Conservation (phyloP, 2,797 vertebrate species). For the Clarias fuscus region DNA sequence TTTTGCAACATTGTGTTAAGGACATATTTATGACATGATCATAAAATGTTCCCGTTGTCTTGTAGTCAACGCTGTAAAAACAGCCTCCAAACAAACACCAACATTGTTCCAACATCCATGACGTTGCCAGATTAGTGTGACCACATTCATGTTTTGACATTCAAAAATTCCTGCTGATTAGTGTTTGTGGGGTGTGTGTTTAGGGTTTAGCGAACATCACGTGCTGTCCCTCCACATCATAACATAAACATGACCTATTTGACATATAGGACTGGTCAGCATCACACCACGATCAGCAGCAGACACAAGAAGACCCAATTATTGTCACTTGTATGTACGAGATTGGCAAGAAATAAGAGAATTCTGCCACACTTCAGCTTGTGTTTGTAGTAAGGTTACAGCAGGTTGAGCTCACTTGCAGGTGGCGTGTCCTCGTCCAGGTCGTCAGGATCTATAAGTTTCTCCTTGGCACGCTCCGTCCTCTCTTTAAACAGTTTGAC, state of each 20-base stretch:
- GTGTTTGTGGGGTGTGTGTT: too few relatives aligned
- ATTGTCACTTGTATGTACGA: not conserved
- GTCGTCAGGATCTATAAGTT: conserved; percentile 86
- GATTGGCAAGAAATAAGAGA: not conserved
- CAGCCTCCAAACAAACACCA: too few relatives aligned
- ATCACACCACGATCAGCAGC: not conserved
- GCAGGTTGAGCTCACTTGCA: conserved; percentile 76
- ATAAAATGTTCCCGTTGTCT: too few relatives aligned
- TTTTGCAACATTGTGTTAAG: too few relatives aligned
- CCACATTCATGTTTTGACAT: too few relatives aligned
- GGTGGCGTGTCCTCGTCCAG: conserved; percentile 86
- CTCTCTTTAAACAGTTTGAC: conserved; percentile 91
- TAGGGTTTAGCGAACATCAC: too few relatives aligned
- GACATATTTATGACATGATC: too few relatives aligned
- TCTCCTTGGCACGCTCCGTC: conserved; percentile 94
- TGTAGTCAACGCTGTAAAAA: too few relatives aligned
- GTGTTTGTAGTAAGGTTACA: not conserved
- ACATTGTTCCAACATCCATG: too few relatives aligned
- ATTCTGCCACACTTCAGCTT: not conserved
- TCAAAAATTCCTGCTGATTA: too few relatives aligned
- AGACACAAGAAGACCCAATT: not conserved
- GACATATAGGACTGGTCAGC: not conserved
- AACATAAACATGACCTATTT: not conserved
- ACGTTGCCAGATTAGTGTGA: too few relatives aligned
- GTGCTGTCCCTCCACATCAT: not conserved